Base-by-base conservation (phyloP, 2,797 vertebrate species). In the Tapirus indicus region DNA sequence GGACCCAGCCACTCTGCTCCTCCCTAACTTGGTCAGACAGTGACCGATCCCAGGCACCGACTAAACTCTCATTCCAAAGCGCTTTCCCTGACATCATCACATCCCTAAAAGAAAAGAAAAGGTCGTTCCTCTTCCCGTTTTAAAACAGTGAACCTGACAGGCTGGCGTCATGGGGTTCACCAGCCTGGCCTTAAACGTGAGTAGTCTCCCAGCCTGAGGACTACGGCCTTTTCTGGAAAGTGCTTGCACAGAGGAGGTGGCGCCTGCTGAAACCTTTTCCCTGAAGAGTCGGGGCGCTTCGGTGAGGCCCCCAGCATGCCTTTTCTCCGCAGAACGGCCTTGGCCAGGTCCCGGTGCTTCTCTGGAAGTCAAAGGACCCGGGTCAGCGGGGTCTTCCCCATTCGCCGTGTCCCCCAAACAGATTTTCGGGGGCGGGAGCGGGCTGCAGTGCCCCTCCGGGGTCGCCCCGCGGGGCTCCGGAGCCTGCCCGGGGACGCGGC, bases 271-370 rank as follows among this genome's bases (percentile, higher is more conserved):
- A 95, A 99, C 99, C 99, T 99, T 98, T 99, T 99, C 29, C 98
- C 97, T 32, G 98, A 98, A 35, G 98, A 98, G 92, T 99, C 99
- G 2, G 95, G 99, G 96, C 99, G 99, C 79, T 98, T 98, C 23
- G 98, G 96, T 12, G 98, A 92, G 0, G 99, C 93, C 12, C 99
- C 98, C 87, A 99, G 99, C 91, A 99, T 98, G 74, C 99, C 99
- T 98, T 99, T 99, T 98, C 99, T 99, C 97, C 99, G 99, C 85
- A 99, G 98, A 0, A 99, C 99, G 64, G 99, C 99, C 95, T 99
- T 99, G 2, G 99, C 99, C 99, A 99, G 98, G 97, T 99, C 99
- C 4, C 99, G 98, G 97, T 99, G 99, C 98, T 99, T 99, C 98
- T 99, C 99, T 99, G 94, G 0, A 92, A 98, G 86, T 86, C 91